Base-by-base conservation (phyloP, 2,888 invertebrate species). In the Eledone cirrhosa region DNA sequence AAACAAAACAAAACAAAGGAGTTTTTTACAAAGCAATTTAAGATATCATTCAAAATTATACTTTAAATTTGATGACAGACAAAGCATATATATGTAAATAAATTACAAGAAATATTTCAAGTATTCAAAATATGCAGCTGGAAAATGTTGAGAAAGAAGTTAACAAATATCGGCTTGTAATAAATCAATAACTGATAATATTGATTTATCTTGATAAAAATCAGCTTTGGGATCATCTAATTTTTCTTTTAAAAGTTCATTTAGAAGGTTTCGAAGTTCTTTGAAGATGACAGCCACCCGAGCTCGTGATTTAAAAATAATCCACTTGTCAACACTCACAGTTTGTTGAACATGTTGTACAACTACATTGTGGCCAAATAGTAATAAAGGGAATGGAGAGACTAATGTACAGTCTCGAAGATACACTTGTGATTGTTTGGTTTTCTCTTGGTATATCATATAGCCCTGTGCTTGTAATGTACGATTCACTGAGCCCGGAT, bases 341-440 rank as follows among this genome's bases (percentile, higher is more conserved):
- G 91, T 91, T 48, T 89, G 85, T 0, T 87, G 85, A 22, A 82
- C 83, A 78, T 87, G 86, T 65, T 87, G 87, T 2, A 88, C 88
- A 78, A 84, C 86, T 74, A 94, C 92, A 33, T 92, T 91, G 83
- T 96, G 95, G 0, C 96, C 96, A 89, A 97, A 97, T 89, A 98
- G 95, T 53, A 97, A 91, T 80, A 98, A 90, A 0, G 97, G 94
- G 87, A 95, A 92, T 0, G 96, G 94, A 84, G 94, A 94, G 1
- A 97, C 94, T 88, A 95, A 93, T 0, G 96, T 95, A 0, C 94
- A 94, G 88, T 97, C 97, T 80, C 95, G 93, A 0, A 98, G 90
- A 89, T 93, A 94, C 79, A 95, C 91, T 14, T 92, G 91, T 0
- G 84, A 81, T 27, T 84, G 81, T 47, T 85, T 85, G 27, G 87